phyloP scores from a whole-genome alignment of 2,113 vertebrate genomes.

The Hepsetus odoe region DNA sequence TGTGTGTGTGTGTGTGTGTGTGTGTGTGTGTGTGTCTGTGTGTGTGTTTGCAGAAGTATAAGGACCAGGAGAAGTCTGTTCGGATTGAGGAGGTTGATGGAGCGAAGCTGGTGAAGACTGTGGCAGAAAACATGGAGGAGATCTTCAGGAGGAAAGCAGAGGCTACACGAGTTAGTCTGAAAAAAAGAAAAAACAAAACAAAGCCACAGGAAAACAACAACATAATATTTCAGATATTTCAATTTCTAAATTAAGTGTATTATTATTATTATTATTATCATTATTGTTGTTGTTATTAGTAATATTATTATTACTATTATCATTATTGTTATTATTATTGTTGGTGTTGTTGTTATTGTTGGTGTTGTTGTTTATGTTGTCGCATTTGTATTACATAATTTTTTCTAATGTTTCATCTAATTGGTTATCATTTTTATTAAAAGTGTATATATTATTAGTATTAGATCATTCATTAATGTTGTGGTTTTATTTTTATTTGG shows the following conservation, averaged over 20 bases:
- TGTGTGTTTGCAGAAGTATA: conserved; percentile 86
- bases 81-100: conserved; percentile 95
- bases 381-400: too few relatives aligned
- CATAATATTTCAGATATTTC: neutral
- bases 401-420: neutral
- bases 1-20: neutral
- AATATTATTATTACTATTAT: neutral
- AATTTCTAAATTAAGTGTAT: neutral
- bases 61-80: conserved; percentile 92
- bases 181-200: neutral
- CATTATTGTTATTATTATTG: neutral
- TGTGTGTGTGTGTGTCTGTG: neutral
- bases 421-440: neutral
- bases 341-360: too few relatives aligned
- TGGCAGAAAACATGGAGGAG: conserved; percentile 96
- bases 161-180: conserved; percentile 85
- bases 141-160: conserved; percentile 96
- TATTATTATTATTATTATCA: neutral
- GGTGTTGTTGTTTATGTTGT: too few relatives aligned
- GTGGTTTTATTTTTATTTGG: too few relatives aligned
- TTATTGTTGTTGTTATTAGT: conserved; percentile 13
- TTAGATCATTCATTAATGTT: too few relatives aligned
- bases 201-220: neutral
- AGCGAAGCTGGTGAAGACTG: conserved; percentile 90
- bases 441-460: neutral